phyloP scores from a whole-genome alignment of 2,113 vertebrate species.

The Thunnus maccoyii region DNA sequence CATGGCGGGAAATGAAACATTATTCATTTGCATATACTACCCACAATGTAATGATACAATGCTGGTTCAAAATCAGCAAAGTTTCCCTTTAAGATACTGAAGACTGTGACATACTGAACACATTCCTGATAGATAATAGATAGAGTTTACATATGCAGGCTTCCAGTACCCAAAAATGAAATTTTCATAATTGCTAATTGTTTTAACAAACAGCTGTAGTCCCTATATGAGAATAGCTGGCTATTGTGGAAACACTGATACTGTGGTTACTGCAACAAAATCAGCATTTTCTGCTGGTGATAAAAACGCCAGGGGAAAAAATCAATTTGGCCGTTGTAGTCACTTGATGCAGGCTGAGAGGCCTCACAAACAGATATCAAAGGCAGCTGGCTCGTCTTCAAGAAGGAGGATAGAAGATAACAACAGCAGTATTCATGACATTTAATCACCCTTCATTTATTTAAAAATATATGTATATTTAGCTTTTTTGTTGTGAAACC shows the following conservation, averaged over 20 bases:
- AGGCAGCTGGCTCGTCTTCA: constrained; percentile 65
- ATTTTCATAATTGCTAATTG: constrained; percentile 53
- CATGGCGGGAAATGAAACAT: no score
- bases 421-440: constrained; percentile 50
- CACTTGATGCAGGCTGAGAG: constrained; percentile 60
- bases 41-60: no score
- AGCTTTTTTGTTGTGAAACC: not conserved
- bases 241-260: constrained; percentile 68
- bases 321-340: constrained; percentile 71
- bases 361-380: constrained; percentile 68
- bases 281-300: constrained; percentile 69
- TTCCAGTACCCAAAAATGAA: constrained; percentile 14
- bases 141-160: constrained; percentile 4
- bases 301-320: constrained; percentile 72
- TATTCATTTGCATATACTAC: no score
- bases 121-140: not conserved
- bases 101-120: not conserved
- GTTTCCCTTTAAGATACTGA: no score
- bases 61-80: no score
- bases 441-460: constrained; percentile 44
- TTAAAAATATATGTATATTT: constrained; percentile 32
- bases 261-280: constrained; percentile 70
- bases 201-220: constrained; percentile 48
- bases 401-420: constrained; percentile 45
- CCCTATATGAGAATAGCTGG: constrained; percentile 34